Conservation (phyloP, 2,113 vertebrate species). For the Cyprinus carpio region DNA sequence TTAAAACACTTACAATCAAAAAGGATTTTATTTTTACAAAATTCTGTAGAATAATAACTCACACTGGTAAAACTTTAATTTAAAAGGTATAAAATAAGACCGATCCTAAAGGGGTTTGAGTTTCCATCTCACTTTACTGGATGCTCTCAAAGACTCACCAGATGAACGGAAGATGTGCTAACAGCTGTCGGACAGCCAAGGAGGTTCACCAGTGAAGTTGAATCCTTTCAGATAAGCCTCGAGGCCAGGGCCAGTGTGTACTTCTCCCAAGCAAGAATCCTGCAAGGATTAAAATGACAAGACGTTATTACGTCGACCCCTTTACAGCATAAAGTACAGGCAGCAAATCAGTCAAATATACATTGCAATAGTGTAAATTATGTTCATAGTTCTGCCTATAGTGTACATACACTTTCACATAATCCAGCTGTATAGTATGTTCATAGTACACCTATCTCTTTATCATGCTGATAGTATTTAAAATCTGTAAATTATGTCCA, state of each 20-base stretch:
- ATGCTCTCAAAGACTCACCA: slow-evolving; percentile 69
- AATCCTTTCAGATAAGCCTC: slow-evolving; percentile 75
- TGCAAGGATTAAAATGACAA: slow-evolving; percentile 59
- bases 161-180: slow-evolving; percentile 65
- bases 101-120: no score
- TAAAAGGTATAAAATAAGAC: not conserved
- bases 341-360: not conserved
- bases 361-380: no score
- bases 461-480: no score
- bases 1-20: no score
- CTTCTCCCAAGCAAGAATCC: slow-evolving; percentile 67
- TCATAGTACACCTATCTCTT: no score
- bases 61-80: not conserved
- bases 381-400: no score
- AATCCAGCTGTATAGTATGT: no score
- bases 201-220: slow-evolving; percentile 75
- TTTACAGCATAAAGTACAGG: not conserved
- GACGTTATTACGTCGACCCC: not conserved
- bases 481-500: no score
- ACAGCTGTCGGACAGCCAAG: slow-evolving; percentile 71
- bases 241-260: slow-evolving; percentile 70
- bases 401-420: no score
- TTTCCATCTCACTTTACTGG: not conserved
- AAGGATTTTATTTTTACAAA: no score
- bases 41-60: no score